phyloP scores from a whole-genome alignment of 1,140 invertebrate genomes.

The Whitmania pigra region DNA sequence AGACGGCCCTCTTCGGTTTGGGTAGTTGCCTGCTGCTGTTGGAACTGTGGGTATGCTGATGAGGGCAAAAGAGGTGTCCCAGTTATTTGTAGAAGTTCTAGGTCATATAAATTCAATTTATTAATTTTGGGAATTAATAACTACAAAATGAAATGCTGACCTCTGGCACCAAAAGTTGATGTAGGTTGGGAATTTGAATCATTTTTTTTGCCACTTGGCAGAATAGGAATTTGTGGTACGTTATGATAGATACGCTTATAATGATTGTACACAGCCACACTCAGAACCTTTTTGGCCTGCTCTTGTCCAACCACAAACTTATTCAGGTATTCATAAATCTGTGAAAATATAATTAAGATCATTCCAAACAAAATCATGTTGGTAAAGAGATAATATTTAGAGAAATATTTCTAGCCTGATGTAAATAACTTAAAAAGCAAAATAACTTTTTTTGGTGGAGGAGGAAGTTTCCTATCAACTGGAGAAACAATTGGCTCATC shows the following conservation, averaged over 20 bases:
- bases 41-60: conserved; percentile 23
- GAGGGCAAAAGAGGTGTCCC: conserved; percentile 47
- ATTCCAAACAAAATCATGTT: too few relatives aligned
- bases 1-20: conserved; percentile 30
- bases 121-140: too few relatives aligned
- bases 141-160: conserved; percentile 18
- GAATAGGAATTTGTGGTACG: conserved; percentile 48
- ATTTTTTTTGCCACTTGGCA: conserved; percentile 6
- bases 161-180: conserved; percentile 11
- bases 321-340: conserved; percentile 88
- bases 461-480: conserved; percentile 53
- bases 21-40: conserved; percentile 27
- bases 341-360: conserved; percentile 30
- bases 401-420: too few relatives aligned
- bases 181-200: background rate
- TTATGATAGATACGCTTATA: conserved; percentile 96
- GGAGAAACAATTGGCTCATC: conserved; percentile 45
- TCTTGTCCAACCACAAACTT: conserved; percentile 97
- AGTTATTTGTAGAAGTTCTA: conserved; percentile 71
- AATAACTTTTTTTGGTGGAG: conserved; percentile 74
- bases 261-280: conserved; percentile 97
- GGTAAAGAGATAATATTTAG: too few relatives aligned
- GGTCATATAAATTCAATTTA: conserved; percentile 29
- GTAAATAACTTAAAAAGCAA: conserved; percentile 1
- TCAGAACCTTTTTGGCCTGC: conserved; percentile 92